Conservation (phyloP, 2,888 invertebrate species). For the Andrena flavipes region DNA sequence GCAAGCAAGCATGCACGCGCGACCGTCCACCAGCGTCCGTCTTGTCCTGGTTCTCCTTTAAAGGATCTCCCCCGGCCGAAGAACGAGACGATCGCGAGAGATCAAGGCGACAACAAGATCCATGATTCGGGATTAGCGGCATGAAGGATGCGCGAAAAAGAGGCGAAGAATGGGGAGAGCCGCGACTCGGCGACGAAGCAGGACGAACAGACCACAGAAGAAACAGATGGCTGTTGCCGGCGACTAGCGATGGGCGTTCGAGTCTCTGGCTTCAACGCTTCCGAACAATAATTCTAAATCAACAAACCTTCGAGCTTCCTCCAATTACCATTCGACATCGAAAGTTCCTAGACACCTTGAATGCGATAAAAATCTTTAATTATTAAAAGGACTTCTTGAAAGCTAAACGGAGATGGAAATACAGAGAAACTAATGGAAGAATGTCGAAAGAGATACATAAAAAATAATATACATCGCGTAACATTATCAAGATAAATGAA, state of each 20-base stretch:
- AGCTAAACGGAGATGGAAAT: too few relatives aligned
- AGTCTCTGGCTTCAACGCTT: not conserved
- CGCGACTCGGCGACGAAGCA: conserved; percentile 20
- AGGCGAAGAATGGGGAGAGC: conserved; percentile 19
- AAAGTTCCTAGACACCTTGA: too few relatives aligned
- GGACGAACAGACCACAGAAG: conserved; percentile 2
- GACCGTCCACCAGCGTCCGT: conserved; percentile 9
- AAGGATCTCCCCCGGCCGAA: conserved; percentile 61
- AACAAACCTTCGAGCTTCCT: not conserved
- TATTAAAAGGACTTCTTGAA: too few relatives aligned
- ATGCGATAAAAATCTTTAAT: too few relatives aligned
- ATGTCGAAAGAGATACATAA: too few relatives aligned
- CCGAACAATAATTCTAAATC: not conserved
- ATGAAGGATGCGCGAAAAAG: conserved; percentile 50
- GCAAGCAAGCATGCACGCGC: conserved; percentile 1
- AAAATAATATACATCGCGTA: too few relatives aligned
- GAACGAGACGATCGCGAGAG: conserved; percentile 65
- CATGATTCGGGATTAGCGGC: conserved; percentile 74
- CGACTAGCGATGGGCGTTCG: not conserved
- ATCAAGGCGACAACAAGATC: conserved; percentile 75
- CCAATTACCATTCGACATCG: too few relatives aligned
- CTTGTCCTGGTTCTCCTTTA: conserved; percentile 67
- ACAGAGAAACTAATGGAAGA: too few relatives aligned
- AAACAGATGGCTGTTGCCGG: conserved; percentile 1
- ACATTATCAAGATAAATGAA: too few relatives aligned